A percentile compares a stretch with the other conserved stretches of the same genome.
Evolutionary conservation across 64 coral and sea anemone species (phyloP).

Genomic region (Stichodactyla helianthus): DNA sequence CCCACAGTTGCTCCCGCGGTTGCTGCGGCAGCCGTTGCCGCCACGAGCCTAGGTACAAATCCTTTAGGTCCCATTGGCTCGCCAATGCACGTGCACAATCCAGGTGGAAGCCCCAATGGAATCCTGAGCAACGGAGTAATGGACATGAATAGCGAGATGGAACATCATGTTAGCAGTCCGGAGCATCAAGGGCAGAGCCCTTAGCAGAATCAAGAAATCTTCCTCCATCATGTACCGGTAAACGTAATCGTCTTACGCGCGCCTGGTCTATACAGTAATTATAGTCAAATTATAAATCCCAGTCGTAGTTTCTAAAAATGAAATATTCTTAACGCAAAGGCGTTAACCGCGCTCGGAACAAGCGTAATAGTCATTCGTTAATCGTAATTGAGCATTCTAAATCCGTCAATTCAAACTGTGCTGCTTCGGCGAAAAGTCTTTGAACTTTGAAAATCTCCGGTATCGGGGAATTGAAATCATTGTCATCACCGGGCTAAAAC

Average conservation of each 20-base stretch:
- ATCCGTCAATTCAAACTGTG: not conserved
- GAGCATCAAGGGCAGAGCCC: slow-evolving; percentile 47
- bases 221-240: slow-evolving; percentile 1
- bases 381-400: not conserved
- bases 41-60: slow-evolving; percentile 62
- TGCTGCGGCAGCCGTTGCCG: slow-evolving; percentile 85
- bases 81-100: slow-evolving; percentile 42
- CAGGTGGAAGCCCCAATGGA: slow-evolving; percentile 49
- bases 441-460: not conserved
- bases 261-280: not conserved
- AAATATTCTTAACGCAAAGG: slow-evolving; percentile 1
- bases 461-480: not conserved
- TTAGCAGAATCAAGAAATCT: not conserved
- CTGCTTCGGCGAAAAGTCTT: too few relatives aligned
- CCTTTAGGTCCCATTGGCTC: slow-evolving; percentile 63
- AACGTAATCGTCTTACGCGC: not conserved
- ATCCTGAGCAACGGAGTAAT: slow-evolving; percentile 77
- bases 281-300: not conserved
- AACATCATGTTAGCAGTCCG: slow-evolving; percentile 53
- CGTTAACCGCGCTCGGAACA: not conserved
- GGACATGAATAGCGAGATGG: slow-evolving; percentile 73
- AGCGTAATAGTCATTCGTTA: slow-evolving; percentile 9
- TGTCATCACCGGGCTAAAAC: not conserved
- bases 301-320: slow-evolving; percentile 14
- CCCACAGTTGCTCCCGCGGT: slow-evolving; percentile 98